A percentile compares a stretch with the other conserved stretches of the same genome.
Evolutionary conservation across 2,888 invertebrate species (phyloP).

Genomic region (Drosophila rubida): DNA sequence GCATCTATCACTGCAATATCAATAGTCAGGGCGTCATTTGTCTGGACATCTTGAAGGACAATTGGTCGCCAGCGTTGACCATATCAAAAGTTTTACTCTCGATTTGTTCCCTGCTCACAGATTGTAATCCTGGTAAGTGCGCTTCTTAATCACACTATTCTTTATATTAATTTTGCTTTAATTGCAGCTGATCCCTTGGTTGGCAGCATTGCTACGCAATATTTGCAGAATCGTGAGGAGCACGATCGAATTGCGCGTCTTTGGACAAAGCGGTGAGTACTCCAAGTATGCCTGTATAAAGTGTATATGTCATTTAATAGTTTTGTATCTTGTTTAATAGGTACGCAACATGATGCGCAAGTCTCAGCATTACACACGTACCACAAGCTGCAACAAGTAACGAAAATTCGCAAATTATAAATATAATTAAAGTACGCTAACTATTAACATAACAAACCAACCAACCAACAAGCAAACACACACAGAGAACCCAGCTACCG

Average conservation of each 20-base stretch:
- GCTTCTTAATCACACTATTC: neutral
- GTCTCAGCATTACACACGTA: slow-evolving; percentile 67
- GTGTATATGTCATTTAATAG: neutral
- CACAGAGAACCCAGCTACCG: slow-evolving; percentile 37
- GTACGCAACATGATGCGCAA: slow-evolving; percentile 85
- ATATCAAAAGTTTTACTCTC: slow-evolving; percentile 98
- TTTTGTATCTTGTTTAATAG: slow-evolving; percentile 46
- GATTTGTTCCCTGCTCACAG: slow-evolving; percentile 98
- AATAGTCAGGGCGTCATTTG: slow-evolving; percentile 99
- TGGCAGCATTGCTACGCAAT: slow-evolving; percentile 99
- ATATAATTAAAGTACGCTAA: slow-evolving; percentile 78
- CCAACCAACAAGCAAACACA: slow-evolving; percentile 22
- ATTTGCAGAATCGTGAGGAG: slow-evolving; percentile 98
- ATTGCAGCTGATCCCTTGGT: slow-evolving; percentile 96
- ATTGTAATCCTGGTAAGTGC: slow-evolving; percentile 97
- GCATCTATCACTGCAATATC: slow-evolving; percentile 99
- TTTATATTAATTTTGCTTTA: slow-evolving; percentile 59
- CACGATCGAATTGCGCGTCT: slow-evolving; percentile 99
- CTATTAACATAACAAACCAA: slow-evolving; percentile 74
- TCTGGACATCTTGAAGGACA: slow-evolving; percentile 98
- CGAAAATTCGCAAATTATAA: slow-evolving; percentile 77
- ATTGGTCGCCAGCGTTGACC: slow-evolving; percentile 99
- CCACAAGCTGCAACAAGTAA: slow-evolving; percentile 78
- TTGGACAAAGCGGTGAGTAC: slow-evolving; percentile 97
- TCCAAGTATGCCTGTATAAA: neutral